These are phyloP conservation scores for Trypoxylus dichotomus DNA, from an alignment of 1,140 invertebrate genomes.

Conservation along the genomic window DNA sequence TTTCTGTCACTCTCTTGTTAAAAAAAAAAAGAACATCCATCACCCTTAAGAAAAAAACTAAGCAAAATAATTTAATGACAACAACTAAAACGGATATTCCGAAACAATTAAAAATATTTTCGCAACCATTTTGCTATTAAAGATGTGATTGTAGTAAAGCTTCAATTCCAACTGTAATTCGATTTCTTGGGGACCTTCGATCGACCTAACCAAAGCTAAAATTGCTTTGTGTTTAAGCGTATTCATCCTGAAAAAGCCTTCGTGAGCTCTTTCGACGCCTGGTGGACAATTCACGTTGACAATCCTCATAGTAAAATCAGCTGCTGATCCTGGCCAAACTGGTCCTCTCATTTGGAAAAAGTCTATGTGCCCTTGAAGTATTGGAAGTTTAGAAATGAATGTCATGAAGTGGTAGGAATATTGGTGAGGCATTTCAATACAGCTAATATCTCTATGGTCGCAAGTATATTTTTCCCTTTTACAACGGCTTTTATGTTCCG, in stretches of 20 bases:
- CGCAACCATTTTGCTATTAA: slow-evolving; percentile 77
- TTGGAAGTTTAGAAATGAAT: slow-evolving; percentile 79
- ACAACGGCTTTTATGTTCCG: slow-evolving; percentile 77
- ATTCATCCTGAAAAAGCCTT: slow-evolving; percentile 63
- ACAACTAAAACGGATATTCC: slow-evolving; percentile 74
- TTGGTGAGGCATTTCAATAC: slow-evolving; percentile 75
- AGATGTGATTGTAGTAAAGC: slow-evolving; percentile 69
- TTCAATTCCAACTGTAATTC: slow-evolving; percentile 86
- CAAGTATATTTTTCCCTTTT: slow-evolving; percentile 70
- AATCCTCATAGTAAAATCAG: slow-evolving; percentile 76
- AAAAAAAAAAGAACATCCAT: no score
- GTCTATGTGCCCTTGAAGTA: slow-evolving; percentile 71
- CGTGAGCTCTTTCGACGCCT: slow-evolving; percentile 62
- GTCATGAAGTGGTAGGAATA: slow-evolving; percentile 91
- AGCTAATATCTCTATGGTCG: slow-evolving; percentile 66
- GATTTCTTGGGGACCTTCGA: slow-evolving; percentile 87
- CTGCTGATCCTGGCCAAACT: slow-evolving; percentile 64
- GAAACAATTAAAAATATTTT: slow-evolving; percentile 85
- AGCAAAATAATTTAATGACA: slow-evolving; percentile 9
- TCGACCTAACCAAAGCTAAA: slow-evolving; percentile 68
- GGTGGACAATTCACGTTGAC: slow-evolving; percentile 63
- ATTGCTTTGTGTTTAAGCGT: slow-evolving; percentile 53
- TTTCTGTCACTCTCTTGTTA: no score
- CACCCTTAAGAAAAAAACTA: background rate
- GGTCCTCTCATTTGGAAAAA: slow-evolving; percentile 88